phyloP scores from a whole-genome alignment of 2,797 vertebrate genomes.

The Margarornis squamiger region DNA sequence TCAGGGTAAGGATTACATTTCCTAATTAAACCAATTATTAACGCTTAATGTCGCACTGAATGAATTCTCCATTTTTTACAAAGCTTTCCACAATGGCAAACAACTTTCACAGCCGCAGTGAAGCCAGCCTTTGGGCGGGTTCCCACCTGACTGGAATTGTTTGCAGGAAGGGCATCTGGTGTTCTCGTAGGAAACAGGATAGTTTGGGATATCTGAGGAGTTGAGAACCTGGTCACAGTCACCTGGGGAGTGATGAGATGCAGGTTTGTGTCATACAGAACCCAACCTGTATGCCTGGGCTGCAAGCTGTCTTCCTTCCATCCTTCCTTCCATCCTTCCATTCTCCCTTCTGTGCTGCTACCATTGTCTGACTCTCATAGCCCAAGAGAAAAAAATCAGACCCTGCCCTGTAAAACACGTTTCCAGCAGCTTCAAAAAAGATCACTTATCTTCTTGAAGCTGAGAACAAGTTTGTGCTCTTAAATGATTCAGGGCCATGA shows the following conservation, averaged over 20 bases:
- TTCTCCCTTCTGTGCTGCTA: not conserved
- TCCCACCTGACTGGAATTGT: not conserved
- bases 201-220: not conserved
- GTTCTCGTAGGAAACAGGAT: not conserved
- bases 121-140: not conserved
- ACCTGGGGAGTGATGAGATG: not conserved
- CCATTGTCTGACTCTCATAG: not conserved
- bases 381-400: not conserved
- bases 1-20: not conserved
- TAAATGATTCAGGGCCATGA: not conserved
- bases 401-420: not conserved
- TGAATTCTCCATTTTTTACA: not conserved
- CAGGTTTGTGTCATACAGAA: not conserved
- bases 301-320: not conserved
- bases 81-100: not conserved
- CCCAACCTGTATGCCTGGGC: not conserved
- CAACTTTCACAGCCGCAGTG: not conserved
- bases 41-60: not conserved
- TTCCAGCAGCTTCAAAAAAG: not conserved
- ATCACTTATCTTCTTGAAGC: not conserved
- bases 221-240: not conserved
- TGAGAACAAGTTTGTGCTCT: not conserved
- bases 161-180: not conserved
- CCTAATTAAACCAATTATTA: constrained; percentile 4
- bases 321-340: not conserved